Base-by-base conservation (phyloP, 2,888 invertebrate species). In the Netelia inedita region DNA sequence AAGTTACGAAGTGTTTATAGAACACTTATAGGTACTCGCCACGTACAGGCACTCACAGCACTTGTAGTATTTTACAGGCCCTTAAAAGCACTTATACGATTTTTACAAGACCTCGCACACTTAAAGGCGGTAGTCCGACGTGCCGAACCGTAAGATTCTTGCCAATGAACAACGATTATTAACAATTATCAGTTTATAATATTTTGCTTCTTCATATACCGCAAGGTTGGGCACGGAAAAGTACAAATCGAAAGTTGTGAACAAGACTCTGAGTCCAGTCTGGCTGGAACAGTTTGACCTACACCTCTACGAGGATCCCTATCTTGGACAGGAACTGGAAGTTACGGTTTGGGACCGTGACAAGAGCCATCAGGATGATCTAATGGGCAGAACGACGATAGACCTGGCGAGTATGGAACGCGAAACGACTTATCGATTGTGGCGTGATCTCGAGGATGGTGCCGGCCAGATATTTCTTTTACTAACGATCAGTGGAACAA, bases 261-360 rank as follows among this genome's bases (percentile, higher is more conserved):
- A 97, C 96, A 97, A 98, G 92, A 96, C 98, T 0, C 94, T 98
- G 75, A 97, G 97, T 93, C 98, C 98, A 0, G 96, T 96, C 79
- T 99, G 99, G 99, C 92, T 98, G 91, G 99, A 99, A 92, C 99
- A 99, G 94, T 99, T 99, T 93, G 99, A 99, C 93, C 95, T 99
- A 41, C 98, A 99, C 94, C 95, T 99, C 8, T 99, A 98, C 94
- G 98, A 99, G 90, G 98, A 98, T 89, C 93, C 93, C 8, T 91
- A 92, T 82, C 96, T 98, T 90, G 98, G 98, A 78, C 98, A 98
- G 94, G 96, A 97, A 83, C 94, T 99, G 35, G 98, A 99, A 94
- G 96, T 99, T 79, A 97, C 98, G 0, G 96, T 99, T 0, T 98
- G 98, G 97, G 98, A 98, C 92, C 97, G 97, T 89, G 98, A 98